A percentile compares a stretch with the other conserved stretches of the same genome.
Conservation (phyloP, 2,888 invertebrate species). For the Aquatica leii region DNA sequence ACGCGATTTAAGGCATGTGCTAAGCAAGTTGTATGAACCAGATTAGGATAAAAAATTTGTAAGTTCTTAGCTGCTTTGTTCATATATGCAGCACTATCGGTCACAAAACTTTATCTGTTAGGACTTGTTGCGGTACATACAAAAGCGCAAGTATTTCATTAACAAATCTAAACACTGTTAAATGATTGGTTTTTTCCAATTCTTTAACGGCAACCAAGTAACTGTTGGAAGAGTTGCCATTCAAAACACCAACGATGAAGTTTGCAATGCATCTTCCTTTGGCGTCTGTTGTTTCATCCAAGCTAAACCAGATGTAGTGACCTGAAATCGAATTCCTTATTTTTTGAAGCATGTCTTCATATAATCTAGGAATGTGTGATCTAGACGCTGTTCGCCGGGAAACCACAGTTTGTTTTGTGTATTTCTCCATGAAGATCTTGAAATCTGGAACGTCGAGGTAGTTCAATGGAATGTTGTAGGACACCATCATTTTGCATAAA, state of each 20-base stretch:
- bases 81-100: no score
- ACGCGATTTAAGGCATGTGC: no score
- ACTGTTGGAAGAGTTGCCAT: neutral
- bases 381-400: slow-evolving; percentile 11
- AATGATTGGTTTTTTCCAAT: slow-evolving; percentile 2
- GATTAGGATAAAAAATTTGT: no score
- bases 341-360: no score
- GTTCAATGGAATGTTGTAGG: slow-evolving; percentile 2
- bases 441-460: neutral
- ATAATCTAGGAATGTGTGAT: no score
- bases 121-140: no score
- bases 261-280: slow-evolving; percentile 35
- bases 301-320: slow-evolving; percentile 37
- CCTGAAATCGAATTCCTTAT: slow-evolving; percentile 26
- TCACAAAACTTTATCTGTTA: no score
- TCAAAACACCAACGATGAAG: slow-evolving; percentile 41
- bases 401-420: slow-evolving; percentile 9
- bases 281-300: slow-evolving; percentile 39
- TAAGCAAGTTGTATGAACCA: no score
- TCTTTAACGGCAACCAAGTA: slow-evolving; percentile 6
- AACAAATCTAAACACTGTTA: no score
- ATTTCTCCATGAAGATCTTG: neutral
- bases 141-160: no score
- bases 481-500: neutral
- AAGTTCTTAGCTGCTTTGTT: no score